phyloP scores from a whole-genome alignment of 2,113 vertebrate genomes.

The Semnornis frantzii region DNA sequence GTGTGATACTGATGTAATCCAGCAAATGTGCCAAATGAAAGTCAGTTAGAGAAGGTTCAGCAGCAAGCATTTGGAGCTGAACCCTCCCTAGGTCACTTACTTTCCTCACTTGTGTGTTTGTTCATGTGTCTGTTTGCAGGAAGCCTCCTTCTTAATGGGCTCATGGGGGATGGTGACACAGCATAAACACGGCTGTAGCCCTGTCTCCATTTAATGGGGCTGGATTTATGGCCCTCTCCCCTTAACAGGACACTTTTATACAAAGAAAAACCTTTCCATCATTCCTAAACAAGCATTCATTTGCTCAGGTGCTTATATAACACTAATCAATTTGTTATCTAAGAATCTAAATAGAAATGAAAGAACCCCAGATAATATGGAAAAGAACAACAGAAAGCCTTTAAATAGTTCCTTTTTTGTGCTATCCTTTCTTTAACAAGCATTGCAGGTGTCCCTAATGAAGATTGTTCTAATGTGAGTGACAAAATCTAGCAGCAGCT shows the following conservation, averaged over 20 bases:
- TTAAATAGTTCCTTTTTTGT: not conserved
- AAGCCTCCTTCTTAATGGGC: not conserved
- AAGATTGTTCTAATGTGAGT: not conserved
- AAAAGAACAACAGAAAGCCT: not conserved
- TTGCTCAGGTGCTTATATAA: not conserved
- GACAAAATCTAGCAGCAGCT: not conserved
- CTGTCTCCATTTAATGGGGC: not conserved
- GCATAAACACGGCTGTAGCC: not conserved
- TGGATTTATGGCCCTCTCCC: constrained; percentile 5
- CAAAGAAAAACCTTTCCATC: not conserved
- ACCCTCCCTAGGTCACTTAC: not conserved
- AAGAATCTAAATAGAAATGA: not conserved
- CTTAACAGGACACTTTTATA: not conserved
- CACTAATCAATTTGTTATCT: not conserved
- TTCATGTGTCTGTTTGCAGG: not conserved
- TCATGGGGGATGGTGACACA: not conserved
- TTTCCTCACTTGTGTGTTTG: not conserved
- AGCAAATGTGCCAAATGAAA: not conserved
- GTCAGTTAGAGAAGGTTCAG: not conserved
- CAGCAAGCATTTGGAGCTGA: not conserved
- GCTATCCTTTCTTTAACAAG: not conserved
- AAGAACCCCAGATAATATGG: not conserved
- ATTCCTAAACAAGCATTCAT: not conserved
- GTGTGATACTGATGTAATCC: not conserved
- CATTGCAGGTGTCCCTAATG: not conserved